A percentile compares a stretch with the other conserved stretches of the same genome.
Evolutionary conservation across 2,888 invertebrate genomes (phyloP).

Genomic region (Melinaea marsaeus): DNA sequence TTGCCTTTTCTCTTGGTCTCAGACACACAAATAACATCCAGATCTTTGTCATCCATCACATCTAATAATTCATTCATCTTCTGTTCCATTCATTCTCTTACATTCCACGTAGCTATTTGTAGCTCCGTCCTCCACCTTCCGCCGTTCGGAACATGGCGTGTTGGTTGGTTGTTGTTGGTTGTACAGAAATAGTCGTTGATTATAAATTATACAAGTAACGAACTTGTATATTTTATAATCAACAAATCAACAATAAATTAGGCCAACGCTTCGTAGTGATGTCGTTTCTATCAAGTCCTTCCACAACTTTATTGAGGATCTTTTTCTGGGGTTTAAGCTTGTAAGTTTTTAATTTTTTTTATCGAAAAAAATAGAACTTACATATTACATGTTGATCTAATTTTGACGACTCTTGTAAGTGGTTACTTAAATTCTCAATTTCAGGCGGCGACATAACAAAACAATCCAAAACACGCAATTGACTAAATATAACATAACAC

Average conservation of each 20-base stretch:
- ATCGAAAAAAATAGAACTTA: conserved; percentile 40
- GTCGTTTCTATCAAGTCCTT: conserved; percentile 68
- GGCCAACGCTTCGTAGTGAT: conserved; percentile 69
- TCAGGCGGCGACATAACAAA: conserved; percentile 57
- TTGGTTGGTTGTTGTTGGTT: no score
- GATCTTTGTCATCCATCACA: no score
- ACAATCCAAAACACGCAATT: conserved; percentile 36
- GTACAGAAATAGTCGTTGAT: conserved; percentile 69
- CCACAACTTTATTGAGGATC: conserved; percentile 63
- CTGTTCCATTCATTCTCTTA: no score
- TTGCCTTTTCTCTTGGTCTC: no score
- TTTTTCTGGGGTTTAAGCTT: conserved; percentile 54
- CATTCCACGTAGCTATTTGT: no score
- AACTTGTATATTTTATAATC: no score
- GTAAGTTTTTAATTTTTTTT: neutral
- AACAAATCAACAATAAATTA: no score
- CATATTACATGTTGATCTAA: conserved; percentile 68
- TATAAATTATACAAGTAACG: conserved; percentile 66
- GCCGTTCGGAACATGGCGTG: no score
- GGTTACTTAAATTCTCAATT: conserved; percentile 65
- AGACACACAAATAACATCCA: no score
- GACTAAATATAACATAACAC: conserved; percentile 51
- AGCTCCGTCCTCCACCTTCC: no score
- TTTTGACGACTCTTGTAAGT: conserved; percentile 60
- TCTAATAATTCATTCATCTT: no score